phyloP scores from a whole-genome alignment of 1,140 invertebrate genomes.

The Drosophila melanogaster region DNA sequence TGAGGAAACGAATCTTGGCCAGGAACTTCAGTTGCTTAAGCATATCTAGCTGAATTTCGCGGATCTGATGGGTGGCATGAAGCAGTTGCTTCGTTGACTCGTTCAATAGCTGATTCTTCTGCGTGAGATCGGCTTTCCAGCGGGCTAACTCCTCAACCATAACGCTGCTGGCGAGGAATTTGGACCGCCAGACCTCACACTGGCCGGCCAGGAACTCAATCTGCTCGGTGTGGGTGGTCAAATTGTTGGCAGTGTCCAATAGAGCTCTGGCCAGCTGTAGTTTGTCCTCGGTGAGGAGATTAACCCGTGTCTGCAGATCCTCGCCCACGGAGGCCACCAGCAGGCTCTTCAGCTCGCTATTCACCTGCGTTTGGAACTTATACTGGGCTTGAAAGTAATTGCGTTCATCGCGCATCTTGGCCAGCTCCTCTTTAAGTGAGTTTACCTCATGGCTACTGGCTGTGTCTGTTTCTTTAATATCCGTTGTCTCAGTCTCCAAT shows the following conservation, averaged over 20 bases:
- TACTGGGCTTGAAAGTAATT: conserved; percentile 89
- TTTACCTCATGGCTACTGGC: conserved; percentile 39
- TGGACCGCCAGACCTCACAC: conserved; percentile 97
- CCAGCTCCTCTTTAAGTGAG: conserved; percentile 61
- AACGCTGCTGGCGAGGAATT: conserved; percentile 96
- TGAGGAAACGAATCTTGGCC: conserved; percentile 72
- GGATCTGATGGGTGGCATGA: conserved; percentile 89
- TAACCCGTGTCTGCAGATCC: conserved; percentile 94
- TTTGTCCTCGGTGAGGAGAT: conserved; percentile 95
- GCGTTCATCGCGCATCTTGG: conserved; percentile 87
- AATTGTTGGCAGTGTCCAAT: conserved; percentile 92
- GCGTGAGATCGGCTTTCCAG: conserved; percentile 92
- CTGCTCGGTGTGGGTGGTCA: conserved; percentile 95
- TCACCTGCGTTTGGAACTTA: conserved; percentile 92
- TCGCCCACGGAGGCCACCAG: conserved; percentile 97
- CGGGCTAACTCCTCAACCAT: conserved; percentile 95
- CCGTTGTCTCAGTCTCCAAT: conserved; percentile 53
- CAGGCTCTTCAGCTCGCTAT: conserved; percentile 96
- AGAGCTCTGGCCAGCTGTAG: conserved; percentile 93
- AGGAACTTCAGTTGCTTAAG: conserved; percentile 87
- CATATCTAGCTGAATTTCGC: conserved; percentile 89
- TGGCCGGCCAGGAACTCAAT: conserved; percentile 96
- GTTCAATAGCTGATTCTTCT: conserved; percentile 90
- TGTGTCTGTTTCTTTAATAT: background rate
- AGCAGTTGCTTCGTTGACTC: conserved; percentile 90